Percentiles rank a stretch among this genome's conserved stretches.
phyloP scores from a whole-genome alignment of 2,797 vertebrate genomes.

The Sarcoramphus papa region DNA sequence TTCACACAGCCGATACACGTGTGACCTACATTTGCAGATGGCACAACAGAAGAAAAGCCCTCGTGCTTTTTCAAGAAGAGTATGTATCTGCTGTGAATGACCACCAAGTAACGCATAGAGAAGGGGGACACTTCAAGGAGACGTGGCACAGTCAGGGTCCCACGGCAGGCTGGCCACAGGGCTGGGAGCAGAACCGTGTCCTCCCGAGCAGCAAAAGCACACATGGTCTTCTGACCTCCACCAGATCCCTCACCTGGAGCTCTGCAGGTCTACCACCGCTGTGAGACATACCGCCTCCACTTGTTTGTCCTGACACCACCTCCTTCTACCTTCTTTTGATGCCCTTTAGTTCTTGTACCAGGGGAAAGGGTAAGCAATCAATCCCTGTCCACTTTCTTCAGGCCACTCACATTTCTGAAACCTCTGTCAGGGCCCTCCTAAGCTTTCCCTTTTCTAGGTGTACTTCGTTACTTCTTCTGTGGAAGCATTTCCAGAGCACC shows the following conservation, averaged over 20 bases:
- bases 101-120: neutral
- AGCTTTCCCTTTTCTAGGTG: neutral
- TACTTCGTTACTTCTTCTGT: neutral
- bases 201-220: neutral
- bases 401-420: neutral
- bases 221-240: neutral
- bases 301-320: neutral
- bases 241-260: neutral
- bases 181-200: neutral
- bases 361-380: neutral
- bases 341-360: neutral
- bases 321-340: neutral
- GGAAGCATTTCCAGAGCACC: neutral
- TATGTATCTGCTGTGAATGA: neutral
- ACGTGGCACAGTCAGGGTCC: neutral
- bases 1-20: neutral
- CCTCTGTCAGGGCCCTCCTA: neutral
- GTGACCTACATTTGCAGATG: neutral
- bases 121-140: neutral
- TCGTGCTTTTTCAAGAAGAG: neutral
- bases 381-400: neutral
- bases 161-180: neutral
- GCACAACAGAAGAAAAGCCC: neutral
- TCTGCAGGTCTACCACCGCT: neutral
- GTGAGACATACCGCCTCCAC: neutral